A percentile compares a stretch with the other conserved stretches of the same genome.
These are phyloP conservation scores for Amblyopsis hoosieri DNA, from an alignment of 2,797 vertebrate genomes.

Conservation along the genomic window DNA sequence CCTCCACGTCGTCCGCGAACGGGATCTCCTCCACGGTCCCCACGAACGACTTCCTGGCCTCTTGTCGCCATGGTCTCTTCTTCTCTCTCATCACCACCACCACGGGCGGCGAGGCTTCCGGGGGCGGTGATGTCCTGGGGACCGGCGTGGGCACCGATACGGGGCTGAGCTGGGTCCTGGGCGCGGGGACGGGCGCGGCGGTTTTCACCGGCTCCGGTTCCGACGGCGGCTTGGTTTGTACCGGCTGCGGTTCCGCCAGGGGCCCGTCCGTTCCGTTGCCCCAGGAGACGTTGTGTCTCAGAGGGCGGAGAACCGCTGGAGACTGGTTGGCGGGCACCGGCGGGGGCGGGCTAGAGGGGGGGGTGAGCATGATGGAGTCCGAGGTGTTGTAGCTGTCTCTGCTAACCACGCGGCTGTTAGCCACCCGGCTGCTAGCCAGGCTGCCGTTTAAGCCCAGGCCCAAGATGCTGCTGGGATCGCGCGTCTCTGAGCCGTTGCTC, in stretches of 20 bases:
- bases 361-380: conserved; percentile 93
- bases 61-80: conserved; percentile 68
- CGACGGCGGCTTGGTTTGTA: conserved; percentile 43
- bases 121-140: conserved; percentile 51
- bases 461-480: conserved; percentile 89
- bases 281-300: conserved; percentile 80
- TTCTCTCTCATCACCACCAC: conserved; percentile 80
- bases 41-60: conserved; percentile 89
- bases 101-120: conserved; percentile 31
- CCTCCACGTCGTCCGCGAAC: conserved; percentile 95
- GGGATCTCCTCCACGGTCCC: conserved; percentile 97
- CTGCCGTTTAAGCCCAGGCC: conserved; percentile 90
- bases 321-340: conserved; percentile 92
- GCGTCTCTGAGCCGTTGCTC: conserved; percentile 76
- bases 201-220: conserved; percentile 34
- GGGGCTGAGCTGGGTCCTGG: conserved; percentile 59
- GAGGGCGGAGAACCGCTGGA: conserved; percentile 85
- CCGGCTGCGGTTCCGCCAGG: conserved; percentile 2
- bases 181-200: conserved; percentile 59
- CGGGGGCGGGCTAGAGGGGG: conserved; percentile 93
- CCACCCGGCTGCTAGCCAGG: conserved; percentile 82
- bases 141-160: conserved; percentile 55
- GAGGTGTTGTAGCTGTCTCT: conserved; percentile 87
- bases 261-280: conserved; percentile 70
- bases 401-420: conserved; percentile 64